A percentile compares a stretch with the other conserved stretches of the same genome.
Evolutionary conservation across 2,888 invertebrate species (phyloP).

Genomic region (Dioctria rufipes): DNA sequence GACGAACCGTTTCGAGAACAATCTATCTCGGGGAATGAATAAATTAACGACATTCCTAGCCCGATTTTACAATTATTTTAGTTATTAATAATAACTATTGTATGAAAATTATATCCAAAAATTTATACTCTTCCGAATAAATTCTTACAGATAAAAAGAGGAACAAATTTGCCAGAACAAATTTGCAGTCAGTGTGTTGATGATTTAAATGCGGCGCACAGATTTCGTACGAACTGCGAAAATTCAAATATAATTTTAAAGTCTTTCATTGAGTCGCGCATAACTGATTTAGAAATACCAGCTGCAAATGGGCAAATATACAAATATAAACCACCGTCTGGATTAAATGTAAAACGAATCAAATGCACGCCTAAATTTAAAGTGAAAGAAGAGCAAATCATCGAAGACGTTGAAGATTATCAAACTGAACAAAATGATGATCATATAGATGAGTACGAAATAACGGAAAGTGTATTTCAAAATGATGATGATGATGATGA

Average conservation of each 20-base stretch:
- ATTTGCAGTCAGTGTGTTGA: conserved; percentile 67
- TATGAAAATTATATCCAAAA: too few species aligned
- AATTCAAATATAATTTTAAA: conserved; percentile 67
- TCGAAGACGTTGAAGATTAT: background rate
- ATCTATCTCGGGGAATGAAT: too few species aligned
- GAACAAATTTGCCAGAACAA: conserved; percentile 66
- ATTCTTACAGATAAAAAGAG: conserved; percentile 61
- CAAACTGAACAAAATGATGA: conserved; percentile 13
- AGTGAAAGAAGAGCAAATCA: conserved; percentile 25
- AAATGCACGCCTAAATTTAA: conserved; percentile 44
- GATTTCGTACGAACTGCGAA: conserved; percentile 68
- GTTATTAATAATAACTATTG: too few species aligned
- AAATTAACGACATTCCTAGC: too few species aligned
- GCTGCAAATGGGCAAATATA: conserved; percentile 49
- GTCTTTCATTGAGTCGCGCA: conserved; percentile 60
- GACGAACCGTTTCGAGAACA: too few species aligned
- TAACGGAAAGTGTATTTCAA: conserved; percentile 1
- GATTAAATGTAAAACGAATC: conserved; percentile 57
- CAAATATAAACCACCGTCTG: conserved; percentile 57
- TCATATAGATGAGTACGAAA: conserved; percentile 8
- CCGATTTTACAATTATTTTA: too few species aligned
- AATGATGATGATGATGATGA: conserved; percentile 34
- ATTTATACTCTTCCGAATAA: background rate
- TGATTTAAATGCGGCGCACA: conserved; percentile 67
- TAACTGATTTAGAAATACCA: conserved; percentile 34